These are phyloP conservation scores for Camelus bactrianus DNA, from an alignment of 2,113 vertebrate genomes.

Conservation along the genomic window DNA sequence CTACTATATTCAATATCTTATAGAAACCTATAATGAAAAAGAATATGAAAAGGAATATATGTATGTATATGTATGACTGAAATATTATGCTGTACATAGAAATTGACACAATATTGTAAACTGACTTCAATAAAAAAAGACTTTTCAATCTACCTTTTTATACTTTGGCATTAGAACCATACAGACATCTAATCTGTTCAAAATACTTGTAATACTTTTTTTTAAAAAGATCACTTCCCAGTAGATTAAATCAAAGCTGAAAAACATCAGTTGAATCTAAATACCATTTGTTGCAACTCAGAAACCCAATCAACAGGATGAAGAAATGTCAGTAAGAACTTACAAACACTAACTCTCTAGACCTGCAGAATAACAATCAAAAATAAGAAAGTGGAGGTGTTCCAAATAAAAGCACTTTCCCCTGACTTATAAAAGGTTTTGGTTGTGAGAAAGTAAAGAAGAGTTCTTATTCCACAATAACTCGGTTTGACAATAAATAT, in stretches of 20 bases:
- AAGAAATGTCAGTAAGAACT: not conserved
- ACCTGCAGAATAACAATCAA: not conserved
- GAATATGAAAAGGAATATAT: too few species aligned
- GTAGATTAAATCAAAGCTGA: constrained; percentile 20
- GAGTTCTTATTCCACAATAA: not conserved
- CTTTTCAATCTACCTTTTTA: not conserved
- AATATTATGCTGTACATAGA: too few species aligned
- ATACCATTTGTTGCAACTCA: not conserved
- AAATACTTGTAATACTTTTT: not conserved
- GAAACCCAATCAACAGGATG: constrained; percentile 7
- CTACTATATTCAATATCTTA: too few species aligned
- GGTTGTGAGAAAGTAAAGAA: not conserved
- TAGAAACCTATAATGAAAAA: too few species aligned
- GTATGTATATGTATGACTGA: too few species aligned
- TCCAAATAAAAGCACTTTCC: not conserved
- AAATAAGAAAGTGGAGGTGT: not conserved
- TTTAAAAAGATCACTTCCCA: not conserved
- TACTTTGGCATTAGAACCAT: not conserved
- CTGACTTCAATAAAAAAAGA: not conserved
- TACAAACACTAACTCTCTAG: not conserved
- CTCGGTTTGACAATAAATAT: constrained; percentile 16
- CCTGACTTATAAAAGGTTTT: constrained; percentile 8
- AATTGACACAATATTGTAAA: too few species aligned
- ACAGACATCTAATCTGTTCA: not conserved
- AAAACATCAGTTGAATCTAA: not conserved